Evolutionary conservation across 2,113 vertebrate species (phyloP).

Genomic region (Thalassoma bifasciatum): DNA sequence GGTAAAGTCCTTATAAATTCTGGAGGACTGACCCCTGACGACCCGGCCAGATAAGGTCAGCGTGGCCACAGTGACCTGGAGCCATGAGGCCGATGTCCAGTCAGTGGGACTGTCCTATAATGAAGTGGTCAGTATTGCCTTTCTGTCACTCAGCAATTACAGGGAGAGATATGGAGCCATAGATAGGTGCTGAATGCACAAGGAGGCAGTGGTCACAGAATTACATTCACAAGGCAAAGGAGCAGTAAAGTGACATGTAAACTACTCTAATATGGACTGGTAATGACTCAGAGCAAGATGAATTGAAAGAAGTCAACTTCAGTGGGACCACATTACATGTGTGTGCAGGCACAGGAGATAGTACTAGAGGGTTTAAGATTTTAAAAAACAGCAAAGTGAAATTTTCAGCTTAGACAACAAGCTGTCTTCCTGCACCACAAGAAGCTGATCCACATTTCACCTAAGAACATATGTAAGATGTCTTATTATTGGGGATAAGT

Average conservation of each 20-base stretch:
- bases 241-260: constrained; percentile 81
- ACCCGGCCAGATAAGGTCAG: constrained; percentile 86
- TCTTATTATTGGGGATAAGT: too few species aligned
- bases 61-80: constrained; percentile 84
- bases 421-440: not conserved
- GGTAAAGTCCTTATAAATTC: constrained; percentile 80
- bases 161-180: constrained; percentile 78
- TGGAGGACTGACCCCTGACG: constrained; percentile 88
- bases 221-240: constrained; percentile 77
- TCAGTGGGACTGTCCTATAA: constrained; percentile 88
- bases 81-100: constrained; percentile 81
- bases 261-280: constrained; percentile 79
- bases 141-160: constrained; percentile 94
- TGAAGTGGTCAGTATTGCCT: constrained; percentile 96
- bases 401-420: not conserved
- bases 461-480: too few species aligned
- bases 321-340: constrained; percentile 46
- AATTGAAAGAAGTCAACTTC: constrained; percentile 71
- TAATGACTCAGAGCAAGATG: constrained; percentile 74
- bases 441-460: not conserved
- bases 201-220: constrained; percentile 82
- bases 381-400: constrained; percentile 1
- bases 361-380: not conserved
- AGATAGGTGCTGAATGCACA: constrained; percentile 86
- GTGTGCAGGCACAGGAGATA: constrained; percentile 20